Evolutionary conservation across 1,140 invertebrate genomes (phyloP).

Genomic region (Vollenhovia emeryi): DNA sequence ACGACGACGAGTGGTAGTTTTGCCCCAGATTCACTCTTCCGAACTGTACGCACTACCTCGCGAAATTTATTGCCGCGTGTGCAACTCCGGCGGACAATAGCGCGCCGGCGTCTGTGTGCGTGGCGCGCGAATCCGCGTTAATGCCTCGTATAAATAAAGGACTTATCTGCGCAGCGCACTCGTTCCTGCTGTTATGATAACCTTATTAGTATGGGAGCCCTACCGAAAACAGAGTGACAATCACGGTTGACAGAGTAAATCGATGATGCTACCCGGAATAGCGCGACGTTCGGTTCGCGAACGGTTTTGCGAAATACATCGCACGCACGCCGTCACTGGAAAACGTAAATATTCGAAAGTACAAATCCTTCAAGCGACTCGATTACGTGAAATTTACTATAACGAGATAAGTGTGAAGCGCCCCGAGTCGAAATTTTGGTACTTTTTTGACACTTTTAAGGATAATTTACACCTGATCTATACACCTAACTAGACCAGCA

Average conservation of each 20-base stretch:
- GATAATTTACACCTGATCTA: too few relatives aligned
- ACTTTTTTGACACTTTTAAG: too few relatives aligned
- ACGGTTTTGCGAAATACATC: background rate
- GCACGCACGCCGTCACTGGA: background rate
- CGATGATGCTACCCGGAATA: background rate
- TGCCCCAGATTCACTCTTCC: background rate
- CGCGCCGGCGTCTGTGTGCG: background rate
- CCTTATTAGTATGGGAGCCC: constrained; percentile 28
- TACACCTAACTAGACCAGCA: too few relatives aligned
- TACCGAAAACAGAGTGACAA: constrained; percentile 18
- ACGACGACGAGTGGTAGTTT: constrained; percentile 9
- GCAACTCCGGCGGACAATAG: background rate
- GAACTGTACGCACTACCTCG: background rate
- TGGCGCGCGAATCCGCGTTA: constrained; percentile 3
- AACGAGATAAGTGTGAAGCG: background rate
- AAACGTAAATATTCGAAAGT: background rate
- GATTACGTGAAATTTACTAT: background rate
- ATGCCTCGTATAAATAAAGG: constrained; percentile 51
- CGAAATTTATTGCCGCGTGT: constrained; percentile 3
- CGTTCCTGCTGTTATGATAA: constrained; percentile 48
- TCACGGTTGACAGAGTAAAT: constrained; percentile 10
- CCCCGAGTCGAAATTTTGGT: too few relatives aligned
- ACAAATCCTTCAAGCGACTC: background rate
- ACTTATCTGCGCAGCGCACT: constrained; percentile 57
- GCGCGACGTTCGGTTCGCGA: background rate